Conservation (phyloP, 2,888 invertebrate genomes). For the Andrena haemorrhoa region DNA sequence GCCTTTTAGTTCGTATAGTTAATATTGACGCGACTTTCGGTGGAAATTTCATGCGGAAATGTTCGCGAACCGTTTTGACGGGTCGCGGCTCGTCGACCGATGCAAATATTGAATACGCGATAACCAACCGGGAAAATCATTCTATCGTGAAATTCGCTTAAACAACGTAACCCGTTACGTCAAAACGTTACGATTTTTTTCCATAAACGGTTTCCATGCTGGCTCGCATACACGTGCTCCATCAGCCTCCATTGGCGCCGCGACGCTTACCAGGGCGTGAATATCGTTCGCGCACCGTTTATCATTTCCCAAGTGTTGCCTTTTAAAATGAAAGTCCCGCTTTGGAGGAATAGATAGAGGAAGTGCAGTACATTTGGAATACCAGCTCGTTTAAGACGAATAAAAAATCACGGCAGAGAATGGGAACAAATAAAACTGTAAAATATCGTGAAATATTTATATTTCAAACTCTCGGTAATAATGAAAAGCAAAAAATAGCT, state of each 20-base stretch:
- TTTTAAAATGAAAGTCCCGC: not conserved
- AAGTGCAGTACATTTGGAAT: too few species aligned
- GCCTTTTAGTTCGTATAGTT: not conserved
- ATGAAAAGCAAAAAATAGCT: too few species aligned
- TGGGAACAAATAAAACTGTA: too few species aligned
- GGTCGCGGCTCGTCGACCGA: not conserved
- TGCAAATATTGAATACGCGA: not conserved
- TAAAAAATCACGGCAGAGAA: too few species aligned
- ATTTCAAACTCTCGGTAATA: too few species aligned
- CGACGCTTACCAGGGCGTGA: not conserved
- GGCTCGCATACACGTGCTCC: constrained; percentile 1
- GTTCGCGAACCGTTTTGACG: not conserved
- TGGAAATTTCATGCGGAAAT: not conserved
- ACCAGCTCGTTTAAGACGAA: too few species aligned
- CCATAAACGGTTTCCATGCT: not conserved
- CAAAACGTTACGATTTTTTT: not conserved
- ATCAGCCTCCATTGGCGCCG: not conserved
- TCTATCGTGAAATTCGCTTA: constrained; percentile 12
- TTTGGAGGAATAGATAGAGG: not conserved
- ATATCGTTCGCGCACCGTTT: constrained; percentile 1
- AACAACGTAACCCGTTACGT: not conserved
- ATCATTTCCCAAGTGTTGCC: not conserved
- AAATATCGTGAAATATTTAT: too few species aligned
- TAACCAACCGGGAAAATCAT: not conserved
- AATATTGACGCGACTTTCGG: not conserved